A percentile compares a stretch with the other conserved stretches of the same genome.
Conservation (phyloP, 2,797 vertebrate genomes). For the Pelobates cultripes region DNA sequence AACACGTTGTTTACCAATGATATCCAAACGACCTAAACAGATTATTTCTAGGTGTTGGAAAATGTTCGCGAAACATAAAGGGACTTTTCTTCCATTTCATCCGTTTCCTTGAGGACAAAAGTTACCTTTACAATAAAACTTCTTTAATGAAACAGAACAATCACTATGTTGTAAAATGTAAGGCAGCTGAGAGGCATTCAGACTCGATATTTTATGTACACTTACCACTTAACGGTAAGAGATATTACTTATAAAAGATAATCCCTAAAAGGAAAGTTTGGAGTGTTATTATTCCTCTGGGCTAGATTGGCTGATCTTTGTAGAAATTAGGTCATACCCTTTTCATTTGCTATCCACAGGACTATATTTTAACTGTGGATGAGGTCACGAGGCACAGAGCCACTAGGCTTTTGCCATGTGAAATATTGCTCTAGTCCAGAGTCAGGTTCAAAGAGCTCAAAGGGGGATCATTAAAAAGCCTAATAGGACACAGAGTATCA, state of each 20-base stretch:
- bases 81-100: neutral
- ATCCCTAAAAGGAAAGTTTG: slow-evolving; percentile 88
- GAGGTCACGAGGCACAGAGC: slow-evolving; percentile 77
- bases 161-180: slow-evolving; percentile 28
- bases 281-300: slow-evolving; percentile 93
- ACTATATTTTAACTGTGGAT: slow-evolving; percentile 85
- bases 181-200: slow-evolving; percentile 43
- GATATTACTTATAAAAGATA: slow-evolving; percentile 93
- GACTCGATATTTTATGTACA: slow-evolving; percentile 64
- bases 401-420: slow-evolving; percentile 72
- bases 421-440: slow-evolving; percentile 75
- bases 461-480: slow-evolving; percentile 79
- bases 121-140: slow-evolving; percentile 18
- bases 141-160: slow-evolving; percentile 20
- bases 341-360: slow-evolving; percentile 91
- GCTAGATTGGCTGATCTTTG: slow-evolving; percentile 86
- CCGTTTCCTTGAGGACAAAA: slow-evolving; percentile 55
- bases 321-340: slow-evolving; percentile 96
- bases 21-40: neutral
- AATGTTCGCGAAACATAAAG: neutral
- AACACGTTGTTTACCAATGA: slow-evolving; percentile 33
- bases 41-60: slow-evolving; percentile 2
- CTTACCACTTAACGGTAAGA: slow-evolving; percentile 85
- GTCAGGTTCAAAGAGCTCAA: slow-evolving; percentile 75
- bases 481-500: slow-evolving; percentile 75